Evolutionary conservation across 1,140 invertebrate species (phyloP), one percentile per base, ranked within the genome.

Genomic region (Leptopilina boulardi): DNA sequence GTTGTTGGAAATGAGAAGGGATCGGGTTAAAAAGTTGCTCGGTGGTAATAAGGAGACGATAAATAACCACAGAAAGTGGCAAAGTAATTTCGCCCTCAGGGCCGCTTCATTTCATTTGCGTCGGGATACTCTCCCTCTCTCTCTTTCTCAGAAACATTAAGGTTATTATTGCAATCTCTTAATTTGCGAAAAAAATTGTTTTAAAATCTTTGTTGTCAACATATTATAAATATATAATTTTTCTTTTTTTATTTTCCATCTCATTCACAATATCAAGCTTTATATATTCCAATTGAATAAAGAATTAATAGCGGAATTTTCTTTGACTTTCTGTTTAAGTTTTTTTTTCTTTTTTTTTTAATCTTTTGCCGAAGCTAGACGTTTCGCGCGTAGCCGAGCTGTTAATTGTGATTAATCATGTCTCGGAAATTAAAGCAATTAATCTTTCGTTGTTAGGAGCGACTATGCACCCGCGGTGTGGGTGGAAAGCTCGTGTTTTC

Each of bases 371-470:
- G 21, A 66, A 66, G 11, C 23, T 66, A 26, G 56, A 26, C 74
- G 75, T 79, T 76, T 80, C 77, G 44, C 77, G 44, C 73, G 26
- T 73, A 78, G 79, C 78, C 81, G 78, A 80, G 78, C 84, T 87
- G 88, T 89, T 89, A 89, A 90, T 89, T 89, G 89, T 89, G 88
- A 90, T 90, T 88, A 89, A 90, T 89, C 84, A 86, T 87, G 85
- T 84, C 87, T 83, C 85, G 89, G 87, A 89, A 90, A 89, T 90
- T 89, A 89, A 90, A 87, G 88, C 86, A 87, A 90, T 90, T 89
- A 89, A 90, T 90, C 87, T 89, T 87, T 77, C 41, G 83, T 75
- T 79, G 56, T 66, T 66, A 30, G 56, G 23, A 66, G 74, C 73
- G 77, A 82, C 82, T 79, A 82, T 82, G 80, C 77, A 77, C 77